Base-by-base conservation (phyloP, 2,888 invertebrate genomes). In the Lepidocyrtoides sp. region DNA sequence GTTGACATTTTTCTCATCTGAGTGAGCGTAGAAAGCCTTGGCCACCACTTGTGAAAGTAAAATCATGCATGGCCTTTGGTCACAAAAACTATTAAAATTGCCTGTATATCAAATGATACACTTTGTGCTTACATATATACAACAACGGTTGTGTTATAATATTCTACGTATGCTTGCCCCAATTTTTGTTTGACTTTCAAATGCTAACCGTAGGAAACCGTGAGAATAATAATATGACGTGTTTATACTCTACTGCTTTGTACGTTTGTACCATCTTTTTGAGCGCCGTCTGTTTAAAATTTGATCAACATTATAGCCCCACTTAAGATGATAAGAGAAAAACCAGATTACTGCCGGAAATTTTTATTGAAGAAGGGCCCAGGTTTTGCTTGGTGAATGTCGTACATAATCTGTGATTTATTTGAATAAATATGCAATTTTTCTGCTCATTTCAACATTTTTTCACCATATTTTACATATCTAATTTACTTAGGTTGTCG, bases 201-300 rank as follows among this genome's bases (percentile, higher is more conserved):
- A 10, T 57, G 48, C 44, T 86, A 69, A 88, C 88, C 88, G 17
- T 81, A 69, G 81, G 88, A 81, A 69, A 88, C 69, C 88, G 81
- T 88, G 88, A 69, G 88, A 88, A 88, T 88, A 88, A 88, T 88
- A 81, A 51, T 79, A 66, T 66, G 54, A n/a, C n/a, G n/a, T n/a
- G n/a, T n/a, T n/a, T 81, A 54, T 54, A 69, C 63, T 57, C 54
- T 20, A 69, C 69, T 54, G 79, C 63, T 77, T 63, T 23, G 8
- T 8, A 60, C 26, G 23, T 60, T 60, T 1, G 23, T 8, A 23
- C 8, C 14, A 60, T 12, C 14, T 23, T 26, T 26, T 60, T 23
- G 10, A 60, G 60, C 60, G 8, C 7, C 26, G 26, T 26, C 0
- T 60, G 0, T 12, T 2, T 5, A 12, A 14, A 3, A 36, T 36